Base-by-base conservation (phyloP, 2,888 invertebrate genomes). In the Gryllus longicercus region DNA sequence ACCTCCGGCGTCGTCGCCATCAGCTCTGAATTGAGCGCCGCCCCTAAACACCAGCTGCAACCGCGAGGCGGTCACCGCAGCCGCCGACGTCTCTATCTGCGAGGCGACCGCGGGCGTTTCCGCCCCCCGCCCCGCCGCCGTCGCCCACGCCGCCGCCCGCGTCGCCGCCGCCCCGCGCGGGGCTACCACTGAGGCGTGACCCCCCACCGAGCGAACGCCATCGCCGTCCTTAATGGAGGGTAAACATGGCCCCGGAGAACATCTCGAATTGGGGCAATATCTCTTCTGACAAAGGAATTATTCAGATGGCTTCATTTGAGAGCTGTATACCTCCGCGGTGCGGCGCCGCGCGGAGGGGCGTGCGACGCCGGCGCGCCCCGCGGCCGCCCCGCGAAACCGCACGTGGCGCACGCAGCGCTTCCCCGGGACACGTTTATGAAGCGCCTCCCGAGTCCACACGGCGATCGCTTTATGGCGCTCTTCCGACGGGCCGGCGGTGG, bases 221-320 rank as follows among this genome's bases (percentile, higher is more conserved):
- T 63, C 63, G 10, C 63, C 14, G 63, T 4, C 63, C 63, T 63
- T 63, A 63, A 63, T 63, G n/a, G 63, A 63, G 63, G 63, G 63
- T 63, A 63, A 63, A 63, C 63, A 63, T 10, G 2, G 63, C 63
- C 63, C n/a, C n/a, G 4, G n/a, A 63, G 63, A 63, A 63, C 63
- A 63, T 63, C n/a, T n/a, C 63, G 11, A 63, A 63, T 63, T 63
- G 63, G 63, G 63, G 63, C 63, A 63, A 63, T 63, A 63, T 63
- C 63, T 63, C 63, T 63, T 63, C 63, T n/a, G 63, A 63, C 63
- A 63, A 63, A 63, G 63, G 63, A 63, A 63, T 63, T 63, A 63
- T 63, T 63, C 63, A 63, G 63, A 63, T 63, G 63, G n/a, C n/a
- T 63, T 63, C 63, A 63, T 63, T 63, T 63, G 63, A n/a, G 63